phyloP scores from a whole-genome alignment of 1,140 invertebrate species.

The Notospermus geniculatus region DNA sequence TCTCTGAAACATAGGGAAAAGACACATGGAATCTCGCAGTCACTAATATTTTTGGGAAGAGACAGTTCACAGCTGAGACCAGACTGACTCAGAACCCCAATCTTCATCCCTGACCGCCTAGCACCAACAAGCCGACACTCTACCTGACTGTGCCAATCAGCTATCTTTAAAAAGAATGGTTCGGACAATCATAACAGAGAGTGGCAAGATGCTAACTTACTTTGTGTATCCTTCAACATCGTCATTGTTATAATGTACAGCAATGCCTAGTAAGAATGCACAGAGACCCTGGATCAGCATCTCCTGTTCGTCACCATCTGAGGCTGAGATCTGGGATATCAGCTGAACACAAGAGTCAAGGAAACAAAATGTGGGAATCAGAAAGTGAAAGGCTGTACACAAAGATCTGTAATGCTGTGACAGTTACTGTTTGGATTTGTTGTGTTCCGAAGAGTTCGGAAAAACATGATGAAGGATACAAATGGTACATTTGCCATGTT shows the following conservation, averaged over 20 bases:
- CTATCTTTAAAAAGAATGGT: no score
- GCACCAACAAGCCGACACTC: no score
- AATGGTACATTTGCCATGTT: constrained; percentile 83
- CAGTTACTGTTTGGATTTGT: no score
- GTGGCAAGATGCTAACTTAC: constrained; percentile 31
- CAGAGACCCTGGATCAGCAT: constrained; percentile 86
- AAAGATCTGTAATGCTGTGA: no score
- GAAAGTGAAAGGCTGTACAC: no score
- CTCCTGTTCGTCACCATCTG: constrained; percentile 76
- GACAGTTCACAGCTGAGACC: constrained; percentile 5
- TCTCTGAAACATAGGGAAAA: constrained; percentile 60
- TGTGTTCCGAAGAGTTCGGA: no score
- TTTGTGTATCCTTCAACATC: constrained; percentile 74
- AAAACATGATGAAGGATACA: constrained; percentile 59
- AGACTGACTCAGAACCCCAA: constrained; percentile 9
- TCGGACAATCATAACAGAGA: no score
- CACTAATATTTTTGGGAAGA: constrained; percentile 8
- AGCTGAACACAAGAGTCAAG: constrained; percentile 31
- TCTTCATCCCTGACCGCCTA: background rate
- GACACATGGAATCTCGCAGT: no score
- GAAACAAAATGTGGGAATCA: no score
- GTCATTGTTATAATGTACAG: constrained; percentile 90
- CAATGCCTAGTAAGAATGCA: constrained; percentile 91
- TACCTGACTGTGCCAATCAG: no score
- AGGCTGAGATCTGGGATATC: constrained; percentile 55